These are phyloP conservation scores for Geophilus truncorum DNA, from an alignment of 2,888 invertebrate species.

Conservation along the genomic window DNA sequence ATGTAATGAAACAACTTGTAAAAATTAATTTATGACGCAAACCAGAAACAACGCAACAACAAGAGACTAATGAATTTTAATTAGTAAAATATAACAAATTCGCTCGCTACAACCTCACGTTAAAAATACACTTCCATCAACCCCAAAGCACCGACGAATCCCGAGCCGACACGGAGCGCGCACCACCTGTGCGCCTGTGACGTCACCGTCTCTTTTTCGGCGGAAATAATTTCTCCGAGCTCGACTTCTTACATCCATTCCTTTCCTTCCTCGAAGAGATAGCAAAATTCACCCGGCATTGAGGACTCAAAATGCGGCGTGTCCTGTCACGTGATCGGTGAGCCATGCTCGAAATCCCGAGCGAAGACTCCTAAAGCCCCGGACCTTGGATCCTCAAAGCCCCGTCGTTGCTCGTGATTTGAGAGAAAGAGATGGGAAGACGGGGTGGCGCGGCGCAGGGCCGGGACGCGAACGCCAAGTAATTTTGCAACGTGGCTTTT, in stretches of 20 bases:
- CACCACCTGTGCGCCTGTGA: too few relatives aligned
- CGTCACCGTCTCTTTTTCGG: not conserved
- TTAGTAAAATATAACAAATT: conserved; percentile 3
- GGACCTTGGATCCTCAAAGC: not conserved
- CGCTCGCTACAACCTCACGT: not conserved
- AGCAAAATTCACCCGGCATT: not conserved
- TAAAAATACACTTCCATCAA: not conserved
- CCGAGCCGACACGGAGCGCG: not conserved
- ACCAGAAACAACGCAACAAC: conserved; percentile 1
- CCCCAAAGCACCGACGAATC: not conserved
- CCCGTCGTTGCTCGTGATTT: not conserved
- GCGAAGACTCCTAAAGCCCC: not conserved
- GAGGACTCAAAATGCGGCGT: not conserved
- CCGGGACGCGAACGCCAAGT: not conserved
- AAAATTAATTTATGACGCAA: conserved; percentile 20
- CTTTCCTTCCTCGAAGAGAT: not conserved
- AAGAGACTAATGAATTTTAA: conserved; percentile 15
- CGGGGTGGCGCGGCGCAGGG: not conserved
- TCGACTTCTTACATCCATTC: not conserved
- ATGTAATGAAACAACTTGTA: conserved; percentile 20
- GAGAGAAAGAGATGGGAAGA: not conserved
- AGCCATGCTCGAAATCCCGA: not conserved
- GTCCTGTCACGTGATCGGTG: not conserved
- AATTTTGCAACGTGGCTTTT: conserved; percentile 20
- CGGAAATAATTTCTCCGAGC: not conserved